These are phyloP conservation scores for Formicarius rufipectus DNA, from an alignment of 2,113 vertebrate genomes.

Conservation along the genomic window DNA sequence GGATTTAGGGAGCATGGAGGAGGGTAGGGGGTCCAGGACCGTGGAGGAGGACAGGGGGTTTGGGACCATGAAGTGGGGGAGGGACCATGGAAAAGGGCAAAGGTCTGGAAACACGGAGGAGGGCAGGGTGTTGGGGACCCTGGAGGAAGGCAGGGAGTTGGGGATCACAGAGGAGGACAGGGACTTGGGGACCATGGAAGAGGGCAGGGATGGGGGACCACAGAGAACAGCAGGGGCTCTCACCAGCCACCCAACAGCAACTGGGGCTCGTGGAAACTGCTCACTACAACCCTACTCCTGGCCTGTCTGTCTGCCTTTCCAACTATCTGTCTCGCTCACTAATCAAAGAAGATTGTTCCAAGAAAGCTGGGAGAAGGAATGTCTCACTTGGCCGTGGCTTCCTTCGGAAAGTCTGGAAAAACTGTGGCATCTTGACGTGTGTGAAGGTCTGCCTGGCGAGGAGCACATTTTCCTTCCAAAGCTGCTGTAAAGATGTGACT, in stretches of 20 bases:
- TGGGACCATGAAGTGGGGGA: fast-evolving
- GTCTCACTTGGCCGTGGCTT: slow-evolving; percentile 29
- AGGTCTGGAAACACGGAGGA: neutral
- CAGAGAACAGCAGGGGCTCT: fast-evolving
- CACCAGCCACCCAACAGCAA: neutral
- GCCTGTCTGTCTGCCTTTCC: neutral
- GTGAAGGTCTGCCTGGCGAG: neutral
- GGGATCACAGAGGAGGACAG: too few relatives aligned
- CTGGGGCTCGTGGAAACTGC: neutral
- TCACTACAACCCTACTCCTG: neutral
- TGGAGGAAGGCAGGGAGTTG: neutral
- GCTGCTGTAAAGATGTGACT: slow-evolving; percentile 51
- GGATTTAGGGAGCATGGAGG: neutral
- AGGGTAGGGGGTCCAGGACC: too few relatives aligned
- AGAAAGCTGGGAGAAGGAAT: slow-evolving; percentile 53
- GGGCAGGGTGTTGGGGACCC: neutral
- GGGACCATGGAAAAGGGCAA: too few relatives aligned
- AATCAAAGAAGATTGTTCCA: slow-evolving; percentile 37
- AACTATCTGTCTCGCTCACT: neutral
- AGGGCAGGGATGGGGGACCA: neutral
- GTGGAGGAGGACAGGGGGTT: too few relatives aligned
- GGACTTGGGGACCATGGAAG: too few relatives aligned
- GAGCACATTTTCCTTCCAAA: slow-evolving; percentile 34
- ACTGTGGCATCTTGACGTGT: neutral
- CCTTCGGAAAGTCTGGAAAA: slow-evolving; percentile 56